Evolutionary conservation across 2,888 invertebrate genomes (phyloP), one percentile per base, ranked within the genome.

Genomic region (Microchrysa polita): DNA sequence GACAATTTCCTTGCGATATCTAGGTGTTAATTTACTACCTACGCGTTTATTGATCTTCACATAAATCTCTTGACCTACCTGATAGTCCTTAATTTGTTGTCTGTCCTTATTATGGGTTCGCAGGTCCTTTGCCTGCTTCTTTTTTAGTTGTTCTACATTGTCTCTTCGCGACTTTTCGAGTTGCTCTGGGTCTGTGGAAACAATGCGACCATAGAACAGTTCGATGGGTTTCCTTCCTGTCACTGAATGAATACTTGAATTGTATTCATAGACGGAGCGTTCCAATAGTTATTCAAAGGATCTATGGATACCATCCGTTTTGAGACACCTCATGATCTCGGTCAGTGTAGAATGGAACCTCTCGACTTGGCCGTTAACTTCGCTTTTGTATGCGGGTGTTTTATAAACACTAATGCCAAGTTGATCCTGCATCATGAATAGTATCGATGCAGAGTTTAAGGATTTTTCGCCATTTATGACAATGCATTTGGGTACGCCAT

Each of bases 391-490:
- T 7, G 27, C 27, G 27, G 27, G 27, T 5, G 27, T 34, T 34
- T 34, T 34, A 7, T 34, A 34, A 7, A 34, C 27, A 7, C 27
- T 34, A 34, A 34, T 34, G 2, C 27, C 27, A 7, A 34, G 42
- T 16, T 74, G 71, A 34, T 74, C 69, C 34, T 74, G 52, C 48
- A 76, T 67, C 52, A 72, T 72, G 22, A 67, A 73, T n/a, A 18
- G 63, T 34, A 75, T 69, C 20, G 73, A 61, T 9, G 55, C 53
- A 1, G 73, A 72, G 53, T 75, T 73, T 9, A 76, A 52, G 1
- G 75, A 73, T 63, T 72, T 74, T 61, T 76, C 75, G 27, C 76
- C 76, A 48, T 77, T 74, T 12, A 76, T 74, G 1, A 76, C 76
- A 14, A 77, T 27, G 34, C 52, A 53, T 72, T 75, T 72, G 9